Conservation (phyloP, 2,113 vertebrate genomes). For the Hippopotamus amphibius region DNA sequence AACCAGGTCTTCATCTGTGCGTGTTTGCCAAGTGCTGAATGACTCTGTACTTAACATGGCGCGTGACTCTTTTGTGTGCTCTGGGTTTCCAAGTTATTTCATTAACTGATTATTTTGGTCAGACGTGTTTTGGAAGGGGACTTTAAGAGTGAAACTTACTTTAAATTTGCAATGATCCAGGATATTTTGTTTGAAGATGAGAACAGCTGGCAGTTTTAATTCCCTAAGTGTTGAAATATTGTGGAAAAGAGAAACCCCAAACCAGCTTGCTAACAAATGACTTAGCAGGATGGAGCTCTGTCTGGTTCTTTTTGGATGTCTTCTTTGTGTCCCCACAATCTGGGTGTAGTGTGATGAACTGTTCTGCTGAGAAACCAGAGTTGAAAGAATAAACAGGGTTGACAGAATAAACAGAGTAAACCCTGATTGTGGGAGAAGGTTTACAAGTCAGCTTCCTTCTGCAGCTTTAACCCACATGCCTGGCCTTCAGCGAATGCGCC, state of each 20-base stretch:
- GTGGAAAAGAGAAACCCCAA: conserved; percentile 60
- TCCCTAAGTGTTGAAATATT: conserved; percentile 65
- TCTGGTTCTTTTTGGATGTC: conserved; percentile 66
- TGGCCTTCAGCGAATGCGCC: conserved; percentile 80
- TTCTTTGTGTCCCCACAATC: conserved; percentile 69
- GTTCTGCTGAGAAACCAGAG: conserved; percentile 85
- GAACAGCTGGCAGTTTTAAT: not conserved
- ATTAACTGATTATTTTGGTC: conserved; percentile 30
- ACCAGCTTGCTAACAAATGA: conserved; percentile 74
- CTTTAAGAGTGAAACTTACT: conserved; percentile 48
- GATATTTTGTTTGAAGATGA: conserved; percentile 43
- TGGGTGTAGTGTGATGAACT: conserved; percentile 81
- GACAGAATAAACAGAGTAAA: conserved; percentile 80
- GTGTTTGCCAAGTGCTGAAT: not conserved
- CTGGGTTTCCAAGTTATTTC: conserved; percentile 45
- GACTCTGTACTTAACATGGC: not conserved
- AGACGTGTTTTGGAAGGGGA: conserved; percentile 15
- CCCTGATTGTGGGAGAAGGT: conserved; percentile 78
- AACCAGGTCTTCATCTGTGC: not conserved
- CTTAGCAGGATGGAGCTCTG: conserved; percentile 63
- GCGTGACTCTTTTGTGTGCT: not conserved
- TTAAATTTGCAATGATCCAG: not conserved
- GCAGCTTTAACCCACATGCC: conserved; percentile 70
- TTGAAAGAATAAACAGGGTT: conserved; percentile 86
- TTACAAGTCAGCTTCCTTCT: conserved; percentile 69